Conservation (phyloP, 2,888 invertebrate genomes). For the Criorhina ranunculi region DNA sequence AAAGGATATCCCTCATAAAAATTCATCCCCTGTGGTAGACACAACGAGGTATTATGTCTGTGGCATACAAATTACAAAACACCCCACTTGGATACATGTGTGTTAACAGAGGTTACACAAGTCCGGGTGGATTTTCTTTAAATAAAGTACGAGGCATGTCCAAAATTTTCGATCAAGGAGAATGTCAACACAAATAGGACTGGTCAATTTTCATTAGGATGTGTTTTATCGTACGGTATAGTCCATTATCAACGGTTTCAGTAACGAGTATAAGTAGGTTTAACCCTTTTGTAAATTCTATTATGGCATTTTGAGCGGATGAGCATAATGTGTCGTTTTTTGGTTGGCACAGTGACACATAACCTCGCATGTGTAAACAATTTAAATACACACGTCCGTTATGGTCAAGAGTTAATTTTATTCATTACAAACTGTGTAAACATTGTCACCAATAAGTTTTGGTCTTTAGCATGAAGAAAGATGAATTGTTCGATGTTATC, state of each 20-base stretch:
- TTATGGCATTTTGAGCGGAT: conserved; percentile 20
- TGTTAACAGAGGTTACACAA: conserved; percentile 52
- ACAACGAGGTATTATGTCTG: conserved; percentile 71
- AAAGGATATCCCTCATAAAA: conserved; percentile 80
- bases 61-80: conserved; percentile 75
- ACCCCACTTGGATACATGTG: conserved; percentile 59
- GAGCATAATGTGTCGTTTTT: conserved; percentile 19
- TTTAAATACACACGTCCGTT: conserved; percentile 42
- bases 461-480: background rate
- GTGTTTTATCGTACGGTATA: conserved; percentile 42
- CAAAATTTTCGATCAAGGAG: conserved; percentile 59
- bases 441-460: conserved; percentile 34
- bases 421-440: conserved; percentile 45
- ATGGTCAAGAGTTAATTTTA: conserved; percentile 63
- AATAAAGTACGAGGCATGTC: conserved; percentile 62
- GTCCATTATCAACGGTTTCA: conserved; percentile 46
- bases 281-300: conserved; percentile 51
- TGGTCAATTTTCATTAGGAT: conserved; percentile 56
- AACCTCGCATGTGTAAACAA: conserved; percentile 43
- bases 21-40: conserved; percentile 78
- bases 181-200: conserved; percentile 45
- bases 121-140: conserved; percentile 56
- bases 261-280: conserved; percentile 16
- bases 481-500: conserved; percentile 10
- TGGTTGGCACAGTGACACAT: conserved; percentile 46